Percentiles rank a stretch among this genome's conserved stretches.
Conservation (phyloP, 2,113 vertebrate species). For the Electrona antarctica region DNA sequence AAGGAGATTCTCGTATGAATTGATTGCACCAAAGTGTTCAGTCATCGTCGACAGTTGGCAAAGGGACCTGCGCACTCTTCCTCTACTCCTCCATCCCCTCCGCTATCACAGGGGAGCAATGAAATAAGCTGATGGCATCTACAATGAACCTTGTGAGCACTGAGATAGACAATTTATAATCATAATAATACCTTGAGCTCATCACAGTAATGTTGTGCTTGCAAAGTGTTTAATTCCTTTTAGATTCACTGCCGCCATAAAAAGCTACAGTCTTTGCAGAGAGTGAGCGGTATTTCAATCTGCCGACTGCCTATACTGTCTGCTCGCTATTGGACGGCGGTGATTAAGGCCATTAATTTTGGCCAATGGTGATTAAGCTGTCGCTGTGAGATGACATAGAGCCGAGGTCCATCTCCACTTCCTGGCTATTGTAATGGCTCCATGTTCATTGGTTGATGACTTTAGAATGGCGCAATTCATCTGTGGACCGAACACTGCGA, state of each 20-base stretch:
- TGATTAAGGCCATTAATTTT: constrained; percentile 49
- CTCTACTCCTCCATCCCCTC: constrained; percentile 14
- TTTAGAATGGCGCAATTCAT: constrained; percentile 1
- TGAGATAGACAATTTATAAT: constrained; percentile 23
- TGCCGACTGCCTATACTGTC: constrained; percentile 22
- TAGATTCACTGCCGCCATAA: constrained; percentile 61
- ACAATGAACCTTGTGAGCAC: constrained; percentile 46
- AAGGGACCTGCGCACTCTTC: constrained; percentile 25
- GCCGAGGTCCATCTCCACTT: constrained; percentile 45
- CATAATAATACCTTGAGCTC: constrained; percentile 51
- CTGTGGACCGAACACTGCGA: no score
- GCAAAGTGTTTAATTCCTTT: constrained; percentile 63
- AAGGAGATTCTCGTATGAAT: constrained; percentile 32
- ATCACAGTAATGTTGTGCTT: constrained; percentile 64
- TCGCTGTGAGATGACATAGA: constrained; percentile 33
- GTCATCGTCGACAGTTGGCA: constrained; percentile 22
- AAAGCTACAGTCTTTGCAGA: constrained; percentile 47
- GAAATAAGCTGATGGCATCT: constrained; percentile 44
- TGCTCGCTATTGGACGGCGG: constrained; percentile 36
- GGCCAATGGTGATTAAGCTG: constrained; percentile 57
- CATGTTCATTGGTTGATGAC: constrained; percentile 31
- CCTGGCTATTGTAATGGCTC: constrained; percentile 7
- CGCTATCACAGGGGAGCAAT: constrained; percentile 32
- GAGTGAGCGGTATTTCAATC: constrained; percentile 52
- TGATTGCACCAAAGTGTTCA: constrained; percentile 13